phyloP scores from a whole-genome alignment of 2,888 invertebrate species.

The Brachypterus glaber region DNA sequence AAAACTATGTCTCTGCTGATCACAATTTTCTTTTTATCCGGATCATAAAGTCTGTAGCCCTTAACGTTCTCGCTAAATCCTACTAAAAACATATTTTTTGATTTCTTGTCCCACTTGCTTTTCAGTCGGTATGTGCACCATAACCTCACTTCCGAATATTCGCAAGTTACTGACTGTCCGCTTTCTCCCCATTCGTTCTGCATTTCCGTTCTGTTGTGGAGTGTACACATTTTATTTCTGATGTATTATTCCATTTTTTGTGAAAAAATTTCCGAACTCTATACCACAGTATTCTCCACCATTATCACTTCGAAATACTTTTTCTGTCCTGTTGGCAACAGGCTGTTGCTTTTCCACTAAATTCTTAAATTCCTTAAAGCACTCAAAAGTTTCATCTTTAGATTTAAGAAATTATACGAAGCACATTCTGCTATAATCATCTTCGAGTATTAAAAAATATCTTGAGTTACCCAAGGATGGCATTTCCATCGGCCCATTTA shows the following conservation, averaged over 20 bases:
- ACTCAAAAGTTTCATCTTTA: conserved; percentile 19
- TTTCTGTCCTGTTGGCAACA: conserved; percentile 17
- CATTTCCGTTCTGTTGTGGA: conserved; percentile 14
- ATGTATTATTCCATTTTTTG: conserved; percentile 14
- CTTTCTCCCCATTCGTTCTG: conserved; percentile 18
- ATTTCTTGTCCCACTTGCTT: conserved; percentile 18
- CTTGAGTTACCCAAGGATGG: conserved; percentile 20
- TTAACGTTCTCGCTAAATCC: conserved; percentile 15
- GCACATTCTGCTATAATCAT: conserved; percentile 23
- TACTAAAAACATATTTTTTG: conserved; percentile 13
- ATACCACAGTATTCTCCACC: conserved; percentile 20
- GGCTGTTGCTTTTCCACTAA: conserved; percentile 21
- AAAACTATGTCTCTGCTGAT: conserved; percentile 11
- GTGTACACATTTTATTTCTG: conserved; percentile 14
- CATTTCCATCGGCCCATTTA: conserved; percentile 27
- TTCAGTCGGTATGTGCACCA: conserved; percentile 16
- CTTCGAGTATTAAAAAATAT: conserved; percentile 27
- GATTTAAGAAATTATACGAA: conserved; percentile 24
- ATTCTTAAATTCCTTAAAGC: conserved; percentile 20
- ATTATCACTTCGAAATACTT: conserved; percentile 24
- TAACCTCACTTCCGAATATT: conserved; percentile 16
- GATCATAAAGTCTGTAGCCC: conserved; percentile 10
- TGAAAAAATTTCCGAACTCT: conserved; percentile 14
- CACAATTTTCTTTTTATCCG: conserved; percentile 6
- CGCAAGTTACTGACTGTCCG: conserved; percentile 13